Base-by-base conservation (phyloP, 2,113 vertebrate species). In the Glareola pratincola region DNA sequence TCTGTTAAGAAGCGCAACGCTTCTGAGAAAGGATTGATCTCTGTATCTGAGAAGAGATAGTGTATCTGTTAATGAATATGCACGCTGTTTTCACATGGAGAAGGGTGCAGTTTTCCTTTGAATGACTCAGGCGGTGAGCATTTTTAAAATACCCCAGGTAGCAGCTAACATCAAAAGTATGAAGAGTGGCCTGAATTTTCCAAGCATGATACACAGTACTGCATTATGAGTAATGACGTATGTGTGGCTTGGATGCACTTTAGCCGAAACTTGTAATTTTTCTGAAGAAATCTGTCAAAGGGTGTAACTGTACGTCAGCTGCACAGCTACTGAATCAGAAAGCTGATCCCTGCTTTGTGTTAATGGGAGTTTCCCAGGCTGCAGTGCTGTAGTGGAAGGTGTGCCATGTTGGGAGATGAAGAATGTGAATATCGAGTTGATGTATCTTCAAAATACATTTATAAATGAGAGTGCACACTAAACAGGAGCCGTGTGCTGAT, bases 291-390 rank as follows among this genome's bases (percentile, higher is more conserved):
- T 45, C 36, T 76, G 17, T 71, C 81, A 59, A n/a, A 77, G 71
- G 85, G 50, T 80, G 92, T 43, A 85, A 48, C 48, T 69, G 21
- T 36, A 62, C 1, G 8, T 76, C 90, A 88, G 2, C 81, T 77
- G 41, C 14, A 19, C n/a, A 72, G 6, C 41, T 69, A 30, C 41
- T 93, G 90, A 92, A 94, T 92, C 75, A 95, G 71, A 92, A 90
- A 77, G n/a, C 20, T 62, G 50, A 77, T 84, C 39, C 63, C n/a
- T 48, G 37, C 30, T 89, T 78, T 50, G 43, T 8, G 10, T 47
- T 76, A 39, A 19, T 59, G 27, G 60, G 78, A 45, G 34, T 74
- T 91, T 50, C 88, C 72, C 36, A 48, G 26, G 9, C 36, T 67
- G 16, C 36, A 85, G 39, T 41, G 47, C 37, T 66, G 1, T 30